Percentiles rank a stretch among this genome's conserved stretches.
Evolutionary conservation across 1,140 invertebrate species (phyloP).

Genomic region (Caerostris extrusa): DNA sequence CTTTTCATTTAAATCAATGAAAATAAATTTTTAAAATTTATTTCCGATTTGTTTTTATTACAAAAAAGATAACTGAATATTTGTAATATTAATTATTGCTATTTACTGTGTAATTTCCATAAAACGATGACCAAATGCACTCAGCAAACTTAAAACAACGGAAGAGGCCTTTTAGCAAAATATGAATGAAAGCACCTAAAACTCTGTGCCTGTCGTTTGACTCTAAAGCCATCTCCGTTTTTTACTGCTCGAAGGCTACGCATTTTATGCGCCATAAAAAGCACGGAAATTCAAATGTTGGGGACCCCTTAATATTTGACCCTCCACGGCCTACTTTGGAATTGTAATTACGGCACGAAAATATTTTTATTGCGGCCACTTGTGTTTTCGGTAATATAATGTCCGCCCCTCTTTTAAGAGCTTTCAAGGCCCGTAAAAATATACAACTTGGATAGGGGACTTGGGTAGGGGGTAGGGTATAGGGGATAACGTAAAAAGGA

Average conservation of each 20-base stretch:
- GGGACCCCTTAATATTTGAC: neutral
- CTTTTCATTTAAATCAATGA: no score
- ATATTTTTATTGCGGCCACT: slow-evolving; percentile 21
- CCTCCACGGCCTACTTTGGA: slow-evolving; percentile 12
- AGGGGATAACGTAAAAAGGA: neutral
- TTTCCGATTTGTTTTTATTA: no score
- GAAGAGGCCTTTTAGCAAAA: neutral
- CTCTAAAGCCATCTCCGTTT: neutral
- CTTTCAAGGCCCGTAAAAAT: slow-evolving; percentile 11
- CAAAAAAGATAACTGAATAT: no score
- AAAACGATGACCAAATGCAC: neutral
- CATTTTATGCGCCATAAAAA: slow-evolving; percentile 68
- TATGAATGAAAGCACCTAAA: neutral
- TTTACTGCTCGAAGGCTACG: neutral
- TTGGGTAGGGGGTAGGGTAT: no score
- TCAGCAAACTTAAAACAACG: neutral
- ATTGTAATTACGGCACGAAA: slow-evolving; percentile 38
- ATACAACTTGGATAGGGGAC: neutral
- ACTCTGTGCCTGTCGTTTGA: neutral
- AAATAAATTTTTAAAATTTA: no score
- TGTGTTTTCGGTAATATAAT: slow-evolving; percentile 57
- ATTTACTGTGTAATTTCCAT: neutral
- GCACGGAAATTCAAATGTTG: neutral
- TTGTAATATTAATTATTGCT: no score
- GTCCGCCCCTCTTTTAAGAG: no score